Conservation (phyloP, 2,113 vertebrate genomes). For the Atherinomorus stipes region DNA sequence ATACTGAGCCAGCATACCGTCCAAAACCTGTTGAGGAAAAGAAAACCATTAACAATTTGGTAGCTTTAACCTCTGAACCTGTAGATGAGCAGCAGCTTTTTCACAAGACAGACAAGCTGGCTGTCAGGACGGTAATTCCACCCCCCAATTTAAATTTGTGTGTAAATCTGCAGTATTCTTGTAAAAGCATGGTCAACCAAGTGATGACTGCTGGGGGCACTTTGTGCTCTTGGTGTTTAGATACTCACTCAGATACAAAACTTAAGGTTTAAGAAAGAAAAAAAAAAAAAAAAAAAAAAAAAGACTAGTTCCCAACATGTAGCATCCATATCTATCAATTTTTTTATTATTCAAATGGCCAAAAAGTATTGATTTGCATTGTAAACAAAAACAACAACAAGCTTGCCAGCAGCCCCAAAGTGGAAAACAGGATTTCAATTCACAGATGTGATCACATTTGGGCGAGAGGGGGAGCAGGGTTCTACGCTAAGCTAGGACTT, state of each 20-base stretch:
- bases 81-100: slow-evolving; percentile 37
- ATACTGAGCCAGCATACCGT: slow-evolving; percentile 77
- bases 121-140: slow-evolving; percentile 35
- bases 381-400: too few species aligned
- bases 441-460: slow-evolving; percentile 56
- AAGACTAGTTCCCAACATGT: too few species aligned
- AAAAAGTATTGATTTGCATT: too few species aligned
- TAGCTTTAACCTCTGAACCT: slow-evolving; percentile 30
- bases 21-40: slow-evolving; percentile 66
- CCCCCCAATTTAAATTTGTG: slow-evolving; percentile 36
- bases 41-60: slow-evolving; percentile 22
- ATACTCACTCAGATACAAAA: too few species aligned
- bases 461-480: slow-evolving; percentile 44
- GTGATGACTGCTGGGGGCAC: slow-evolving; percentile 13
- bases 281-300: not conserved
- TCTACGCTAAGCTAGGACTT: slow-evolving; percentile 61
- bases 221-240: not conserved
- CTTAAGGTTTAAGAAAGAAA: not conserved
- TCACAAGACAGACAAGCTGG: slow-evolving; percentile 32
- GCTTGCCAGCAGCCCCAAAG: not conserved
- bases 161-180: slow-evolving; percentile 30
- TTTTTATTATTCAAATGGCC: too few species aligned
- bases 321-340: not conserved
- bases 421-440: slow-evolving; percentile 46
- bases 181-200: slow-evolving; percentile 31